These are phyloP conservation scores for Sebastolobus alascanus DNA, from an alignment of 2,797 vertebrate genomes.

Conservation along the genomic window DNA sequence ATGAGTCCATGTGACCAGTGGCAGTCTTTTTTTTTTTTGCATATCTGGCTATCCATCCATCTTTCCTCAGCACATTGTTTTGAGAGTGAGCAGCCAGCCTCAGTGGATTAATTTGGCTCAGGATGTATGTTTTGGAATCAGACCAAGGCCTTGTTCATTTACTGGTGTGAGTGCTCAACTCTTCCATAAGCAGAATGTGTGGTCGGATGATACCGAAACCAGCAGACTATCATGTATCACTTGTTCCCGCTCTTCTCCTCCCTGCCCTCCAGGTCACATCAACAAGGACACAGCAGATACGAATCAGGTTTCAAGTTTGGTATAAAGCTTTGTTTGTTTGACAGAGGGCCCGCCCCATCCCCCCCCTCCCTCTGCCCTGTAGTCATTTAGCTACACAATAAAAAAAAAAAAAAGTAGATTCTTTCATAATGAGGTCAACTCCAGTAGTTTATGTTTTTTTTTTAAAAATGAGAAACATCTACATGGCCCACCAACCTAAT, in stretches of 20 bases:
- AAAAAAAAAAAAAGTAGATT: neutral
- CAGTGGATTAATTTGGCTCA: conserved; percentile 3
- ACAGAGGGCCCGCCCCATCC: neutral
- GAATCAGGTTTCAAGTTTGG: conserved; percentile 54
- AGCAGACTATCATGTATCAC: conserved; percentile 48
- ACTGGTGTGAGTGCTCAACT: neutral
- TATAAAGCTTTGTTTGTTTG: conserved; percentile 48
- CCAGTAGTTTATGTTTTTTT: neutral
- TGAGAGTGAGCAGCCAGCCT: neutral
- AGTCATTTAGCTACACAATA: conserved; percentile 1
- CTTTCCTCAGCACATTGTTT: conserved; percentile 13
- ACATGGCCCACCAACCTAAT: conserved; percentile 65
- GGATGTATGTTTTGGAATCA: conserved; percentile 26
- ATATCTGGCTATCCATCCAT: neutral
- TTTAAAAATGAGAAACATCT: neutral
- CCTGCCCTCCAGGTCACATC: conserved; percentile 47
- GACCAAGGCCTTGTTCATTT: conserved; percentile 25
- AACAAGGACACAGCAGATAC: conserved; percentile 49
- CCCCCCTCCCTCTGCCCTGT: neutral
- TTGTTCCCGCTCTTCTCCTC: conserved; percentile 52
- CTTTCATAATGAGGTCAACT: neutral
- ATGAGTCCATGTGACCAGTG: neutral
- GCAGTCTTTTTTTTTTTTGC: neutral
- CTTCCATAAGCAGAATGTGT: conserved; percentile 17
- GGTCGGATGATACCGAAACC: conserved; percentile 27